Evolutionary conservation across 1,140 invertebrate genomes (phyloP), one percentile per base, ranked within the genome.

Genomic region (Idris sp.): DNA sequence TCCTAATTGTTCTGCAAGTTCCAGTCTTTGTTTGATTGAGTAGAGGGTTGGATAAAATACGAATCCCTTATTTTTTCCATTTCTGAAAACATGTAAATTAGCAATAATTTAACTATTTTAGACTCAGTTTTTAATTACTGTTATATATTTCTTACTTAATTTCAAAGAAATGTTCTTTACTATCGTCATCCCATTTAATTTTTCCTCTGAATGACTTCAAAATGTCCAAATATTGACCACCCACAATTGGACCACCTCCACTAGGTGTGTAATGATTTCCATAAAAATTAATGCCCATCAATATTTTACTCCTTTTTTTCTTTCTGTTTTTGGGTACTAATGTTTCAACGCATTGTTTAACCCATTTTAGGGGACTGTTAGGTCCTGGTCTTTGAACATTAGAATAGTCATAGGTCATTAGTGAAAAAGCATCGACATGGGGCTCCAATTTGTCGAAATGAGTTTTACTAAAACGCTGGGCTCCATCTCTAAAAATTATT

Each of bases 351-450:
- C 95, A 96, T 30, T 92, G 85, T 79, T 90, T 88, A n/a, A 94
- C 89, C 96, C 97, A 98, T 41, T 90, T 83, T 0, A 96, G 59
- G 0, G 96, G 96, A 74, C 95, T 93, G 88, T 98, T 98, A 2
- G 96, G 95, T 53, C 94, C 95, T 67, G 95, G 94, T 77, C 91
- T 91, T 81, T 94, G 91, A 7, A 93, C 88, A 86, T 86, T 94
- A 15, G 96, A 97, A 86, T 92, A 98, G 84, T 98, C 97, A 85
- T 98, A 98, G 0, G 96, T 98, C 96, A 98, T 97, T 0, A 98
- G 88, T 30, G 95, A 97, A 82, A 98, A 97, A 44, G 91, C 93
- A 79, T 93, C 92, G 1, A 98, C 90, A 84, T 93, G 88, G 18
- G 92, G 89, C 74, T 92, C 91, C 8, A 98, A 88, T 31, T 89